A percentile compares a stretch with the other conserved stretches of the same genome.
phyloP scores from a whole-genome alignment of 2,888 invertebrate genomes.

The Pegoplata infirma region DNA sequence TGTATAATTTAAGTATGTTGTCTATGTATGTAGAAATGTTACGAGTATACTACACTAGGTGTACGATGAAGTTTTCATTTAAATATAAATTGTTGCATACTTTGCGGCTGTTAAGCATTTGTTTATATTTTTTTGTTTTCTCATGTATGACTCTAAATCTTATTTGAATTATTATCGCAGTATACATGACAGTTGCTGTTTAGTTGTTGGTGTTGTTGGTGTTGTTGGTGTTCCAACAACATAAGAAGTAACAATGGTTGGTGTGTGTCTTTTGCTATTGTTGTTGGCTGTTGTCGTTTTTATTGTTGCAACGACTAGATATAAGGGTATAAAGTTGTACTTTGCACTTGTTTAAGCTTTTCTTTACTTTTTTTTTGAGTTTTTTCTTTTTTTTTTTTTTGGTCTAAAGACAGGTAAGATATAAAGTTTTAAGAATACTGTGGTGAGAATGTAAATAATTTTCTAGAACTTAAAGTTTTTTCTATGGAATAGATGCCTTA shows the following conservation, averaged over 20 bases:
- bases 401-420: constrained; percentile 41
- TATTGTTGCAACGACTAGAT: constrained; percentile 39
- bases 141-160: constrained; percentile 71
- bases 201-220: constrained; percentile 41
- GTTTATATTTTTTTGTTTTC: constrained; percentile 46
- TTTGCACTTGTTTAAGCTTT: constrained; percentile 54
- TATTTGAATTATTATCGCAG: constrained; percentile 74
- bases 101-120: constrained; percentile 70
- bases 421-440: constrained; percentile 27
- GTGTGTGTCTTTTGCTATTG: too few relatives aligned
- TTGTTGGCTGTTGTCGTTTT: constrained; percentile 57
- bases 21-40: constrained; percentile 59
- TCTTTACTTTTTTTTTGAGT: constrained; percentile 26
- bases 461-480: too few relatives aligned
- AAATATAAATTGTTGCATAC: constrained; percentile 75
- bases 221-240: background rate
- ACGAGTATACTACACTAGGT: too few relatives aligned
- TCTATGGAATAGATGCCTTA: too few relatives aligned
- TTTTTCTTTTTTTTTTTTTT: constrained; percentile 10
- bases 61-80: constrained; percentile 47
- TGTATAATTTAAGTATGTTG: constrained; percentile 6
- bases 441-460: too few relatives aligned
- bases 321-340: constrained; percentile 51
- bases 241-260: background rate
- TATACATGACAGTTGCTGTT: constrained; percentile 67